A percentile compares a stretch with the other conserved stretches of the same genome.
Evolutionary conservation across 2,113 vertebrate genomes (phyloP).

Genomic region (Abramis brama): DNA sequence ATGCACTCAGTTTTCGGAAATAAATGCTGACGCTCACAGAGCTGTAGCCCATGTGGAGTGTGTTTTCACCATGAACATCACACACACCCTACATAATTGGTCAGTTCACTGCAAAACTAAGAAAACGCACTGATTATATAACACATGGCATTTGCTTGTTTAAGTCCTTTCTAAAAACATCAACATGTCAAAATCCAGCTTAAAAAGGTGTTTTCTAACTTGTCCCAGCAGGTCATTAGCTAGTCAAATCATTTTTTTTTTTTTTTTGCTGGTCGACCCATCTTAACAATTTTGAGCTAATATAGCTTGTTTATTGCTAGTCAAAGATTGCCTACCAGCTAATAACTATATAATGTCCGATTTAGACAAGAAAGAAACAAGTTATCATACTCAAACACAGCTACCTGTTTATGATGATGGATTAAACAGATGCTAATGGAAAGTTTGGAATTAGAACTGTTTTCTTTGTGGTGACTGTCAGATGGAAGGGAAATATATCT

Average conservation of each 20-base stretch:
- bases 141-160: background rate
- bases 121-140: conserved; percentile 21
- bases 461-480: conserved; percentile 13
- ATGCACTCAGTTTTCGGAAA: conserved; percentile 26
- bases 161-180: background rate
- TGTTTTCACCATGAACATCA: conserved; percentile 26
- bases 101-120: conserved; percentile 8
- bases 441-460: conserved; percentile 15
- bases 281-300: background rate
- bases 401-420: background rate
- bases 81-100: conserved; percentile 25
- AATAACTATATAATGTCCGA: background rate
- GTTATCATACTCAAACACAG: too few species aligned
- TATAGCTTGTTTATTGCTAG: background rate
- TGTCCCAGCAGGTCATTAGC: background rate
- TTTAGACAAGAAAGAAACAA: background rate
- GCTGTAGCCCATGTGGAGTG: conserved; percentile 42
- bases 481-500: conserved; percentile 38
- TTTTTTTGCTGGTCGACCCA: background rate
- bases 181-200: background rate
- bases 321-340: background rate
- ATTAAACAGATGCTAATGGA: background rate
- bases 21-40: conserved; percentile 25
- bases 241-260: background rate
- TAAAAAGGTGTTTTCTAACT: background rate